Percentiles rank a stretch among this genome's conserved stretches.
These are phyloP conservation scores for Drosophila rufa DNA, from an alignment of 1,140 invertebrate genomes.

Conservation along the genomic window DNA sequence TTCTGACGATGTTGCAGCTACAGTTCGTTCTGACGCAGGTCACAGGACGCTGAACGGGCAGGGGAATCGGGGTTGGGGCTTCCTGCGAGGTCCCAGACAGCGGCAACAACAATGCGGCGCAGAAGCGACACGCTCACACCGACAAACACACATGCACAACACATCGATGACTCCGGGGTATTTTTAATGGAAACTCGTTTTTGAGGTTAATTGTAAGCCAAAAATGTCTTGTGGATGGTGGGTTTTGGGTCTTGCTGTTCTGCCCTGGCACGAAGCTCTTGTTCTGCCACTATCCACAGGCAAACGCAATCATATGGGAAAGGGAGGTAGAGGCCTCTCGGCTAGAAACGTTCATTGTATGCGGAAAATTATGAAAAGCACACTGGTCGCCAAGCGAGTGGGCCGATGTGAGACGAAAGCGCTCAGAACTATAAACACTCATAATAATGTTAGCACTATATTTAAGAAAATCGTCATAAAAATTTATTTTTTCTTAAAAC, in stretches of 20 bases:
- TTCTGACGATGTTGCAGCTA: slow-evolving; percentile 50
- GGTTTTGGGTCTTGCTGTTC: neutral
- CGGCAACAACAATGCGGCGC: slow-evolving; percentile 39
- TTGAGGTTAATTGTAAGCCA: slow-evolving; percentile 84
- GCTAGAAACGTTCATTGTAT: slow-evolving; percentile 66
- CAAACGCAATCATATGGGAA: slow-evolving; percentile 26
- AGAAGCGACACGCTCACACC: slow-evolving; percentile 13
- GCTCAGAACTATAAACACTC: neutral
- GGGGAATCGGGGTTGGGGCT: neutral
- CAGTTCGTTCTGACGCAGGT: slow-evolving; percentile 12
- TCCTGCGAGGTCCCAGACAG: slow-evolving; percentile 34
- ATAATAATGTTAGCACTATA: too few species aligned
- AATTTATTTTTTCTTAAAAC: too few species aligned
- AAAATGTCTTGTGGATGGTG: slow-evolving; percentile 46
- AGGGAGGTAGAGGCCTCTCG: slow-evolving; percentile 25
- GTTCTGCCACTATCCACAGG: slow-evolving; percentile 30
- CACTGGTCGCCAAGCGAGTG: slow-evolving; percentile 40
- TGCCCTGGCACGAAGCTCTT: slow-evolving; percentile 10
- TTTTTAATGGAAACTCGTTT: slow-evolving; percentile 85
- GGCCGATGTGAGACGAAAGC: slow-evolving; percentile 26
- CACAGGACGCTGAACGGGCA: neutral
- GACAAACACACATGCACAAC: slow-evolving; percentile 28
- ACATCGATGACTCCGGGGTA: slow-evolving; percentile 81
- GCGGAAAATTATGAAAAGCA: slow-evolving; percentile 70
- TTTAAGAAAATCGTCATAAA: too few species aligned